Percentiles rank a stretch among this genome's conserved stretches.
These are phyloP conservation scores for Druceiella hillmani DNA, from an alignment of 2,888 invertebrate species.

Conservation along the genomic window DNA sequence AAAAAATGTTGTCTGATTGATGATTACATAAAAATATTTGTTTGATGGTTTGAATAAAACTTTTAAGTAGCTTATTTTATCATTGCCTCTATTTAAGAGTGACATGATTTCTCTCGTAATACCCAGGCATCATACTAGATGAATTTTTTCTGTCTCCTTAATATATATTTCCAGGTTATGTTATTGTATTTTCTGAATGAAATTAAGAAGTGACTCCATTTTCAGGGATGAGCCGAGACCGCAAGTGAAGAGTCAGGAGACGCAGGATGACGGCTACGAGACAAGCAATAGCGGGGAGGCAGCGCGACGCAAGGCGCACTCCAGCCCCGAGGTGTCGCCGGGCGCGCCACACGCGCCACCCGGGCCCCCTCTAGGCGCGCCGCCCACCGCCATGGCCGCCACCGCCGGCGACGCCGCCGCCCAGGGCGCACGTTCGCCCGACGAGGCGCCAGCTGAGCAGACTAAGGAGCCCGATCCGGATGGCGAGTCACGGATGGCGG, in stretches of 20 bases:
- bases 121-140: too few species aligned
- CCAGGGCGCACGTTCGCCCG: constrained; percentile 7
- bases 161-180: too few species aligned
- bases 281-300: constrained; percentile 66
- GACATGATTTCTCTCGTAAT: too few species aligned
- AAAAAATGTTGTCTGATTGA: too few species aligned
- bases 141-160: too few species aligned
- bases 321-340: constrained; percentile 29
- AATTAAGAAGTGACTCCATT: constrained; percentile 3
- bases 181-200: too few species aligned
- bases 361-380: constrained; percentile 28
- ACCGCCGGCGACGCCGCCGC: constrained; percentile 30
- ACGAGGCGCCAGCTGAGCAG: constrained; percentile 7
- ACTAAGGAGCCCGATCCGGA: constrained; percentile 10
- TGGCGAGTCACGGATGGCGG: constrained; percentile 10
- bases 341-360: constrained; percentile 6
- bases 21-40: too few species aligned
- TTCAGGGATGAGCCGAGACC: constrained; percentile 36
- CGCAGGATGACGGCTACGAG: constrained; percentile 86
- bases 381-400: constrained; percentile 26
- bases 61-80: too few species aligned
- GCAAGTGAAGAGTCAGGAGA: constrained; percentile 55
- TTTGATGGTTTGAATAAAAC: too few species aligned
- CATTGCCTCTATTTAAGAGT: too few species aligned
- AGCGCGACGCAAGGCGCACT: constrained; percentile 37